Evolutionary conservation across 2,113 vertebrate species (phyloP).

Genomic region (Xiphophorus maculatus): DNA sequence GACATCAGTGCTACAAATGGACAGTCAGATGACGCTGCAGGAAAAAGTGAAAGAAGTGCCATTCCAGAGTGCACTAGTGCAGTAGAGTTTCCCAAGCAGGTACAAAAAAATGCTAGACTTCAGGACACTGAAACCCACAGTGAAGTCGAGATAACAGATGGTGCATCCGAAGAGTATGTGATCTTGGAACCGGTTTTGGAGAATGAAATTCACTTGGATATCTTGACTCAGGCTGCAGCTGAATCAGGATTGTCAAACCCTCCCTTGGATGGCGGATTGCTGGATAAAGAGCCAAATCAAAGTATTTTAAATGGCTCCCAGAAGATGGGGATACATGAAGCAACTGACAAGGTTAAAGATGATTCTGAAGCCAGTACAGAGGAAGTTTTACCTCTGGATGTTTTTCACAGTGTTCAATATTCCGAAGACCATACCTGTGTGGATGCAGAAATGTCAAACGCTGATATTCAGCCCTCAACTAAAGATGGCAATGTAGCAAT

Average conservation of each 20-base stretch:
- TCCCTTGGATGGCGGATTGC: background rate
- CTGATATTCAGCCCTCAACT: slow-evolving; percentile 14
- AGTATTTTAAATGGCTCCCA: slow-evolving; percentile 32
- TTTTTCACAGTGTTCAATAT: slow-evolving; percentile 49
- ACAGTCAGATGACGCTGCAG: slow-evolving; percentile 13
- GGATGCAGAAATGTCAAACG: slow-evolving; percentile 34
- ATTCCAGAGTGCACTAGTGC: slow-evolving; percentile 27
- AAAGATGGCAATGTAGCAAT: slow-evolving; percentile 14
- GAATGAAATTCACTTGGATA: slow-evolving; percentile 60
- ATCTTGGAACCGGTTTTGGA: slow-evolving; percentile 62
- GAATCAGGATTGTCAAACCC: slow-evolving; percentile 63
- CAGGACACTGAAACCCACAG: slow-evolving; percentile 21
- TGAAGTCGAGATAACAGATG: slow-evolving; percentile 28
- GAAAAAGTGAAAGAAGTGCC: slow-evolving; percentile 22
- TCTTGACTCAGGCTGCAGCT: slow-evolving; percentile 68
- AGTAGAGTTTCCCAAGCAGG: slow-evolving; percentile 35
- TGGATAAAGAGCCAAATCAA: slow-evolving; percentile 20
- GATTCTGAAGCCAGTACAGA: slow-evolving; percentile 12
- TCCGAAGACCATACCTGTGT: slow-evolving; percentile 42
- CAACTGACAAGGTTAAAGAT: slow-evolving; percentile 21
- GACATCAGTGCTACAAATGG: slow-evolving; percentile 41
- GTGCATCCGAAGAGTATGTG: slow-evolving; percentile 58
- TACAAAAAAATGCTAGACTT: slow-evolving; percentile 24
- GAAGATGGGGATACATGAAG: slow-evolving; percentile 9
- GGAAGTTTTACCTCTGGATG: slow-evolving; percentile 28